Evolutionary conservation across 2,888 invertebrate species (phyloP).

Genomic region (Hypercompe scribonia): DNA sequence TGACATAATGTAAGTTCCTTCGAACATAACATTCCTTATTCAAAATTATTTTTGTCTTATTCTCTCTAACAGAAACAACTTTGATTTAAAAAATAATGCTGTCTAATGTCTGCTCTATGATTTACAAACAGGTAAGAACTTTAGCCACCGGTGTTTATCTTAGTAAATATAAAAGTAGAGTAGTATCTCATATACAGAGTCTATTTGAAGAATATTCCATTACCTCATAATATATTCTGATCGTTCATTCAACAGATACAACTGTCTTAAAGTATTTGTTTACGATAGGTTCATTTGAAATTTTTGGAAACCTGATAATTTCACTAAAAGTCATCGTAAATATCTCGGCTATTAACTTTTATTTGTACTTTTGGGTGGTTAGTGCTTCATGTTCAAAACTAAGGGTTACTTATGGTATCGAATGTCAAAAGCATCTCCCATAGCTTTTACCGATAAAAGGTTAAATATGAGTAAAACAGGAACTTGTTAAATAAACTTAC

Average conservation of each 20-base stretch:
- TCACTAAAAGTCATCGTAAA: conserved; percentile 44
- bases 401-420: conserved; percentile 71
- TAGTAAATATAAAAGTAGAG: neutral
- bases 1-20: neutral
- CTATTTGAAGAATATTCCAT: neutral
- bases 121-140: neutral
- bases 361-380: conserved; percentile 60
- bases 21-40: neutral
- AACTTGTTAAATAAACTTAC: neutral
- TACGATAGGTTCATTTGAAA: conserved; percentile 25
- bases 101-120: neutral
- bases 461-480: neutral
- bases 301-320: conserved; percentile 55
- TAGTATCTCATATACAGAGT: neutral
- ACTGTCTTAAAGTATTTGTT: conserved; percentile 28
- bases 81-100: neutral
- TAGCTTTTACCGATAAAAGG: conserved; percentile 46
- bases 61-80: neutral
- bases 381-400: conserved; percentile 62
- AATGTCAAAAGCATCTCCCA: conserved; percentile 69
- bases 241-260: conserved; percentile 20
- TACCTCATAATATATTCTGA: conserved; percentile 17
- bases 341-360: conserved; percentile 62
- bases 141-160: neutral
- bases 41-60: neutral